phyloP scores from a whole-genome alignment of 2,888 invertebrate species.

The Lumbricus terrestris region DNA sequence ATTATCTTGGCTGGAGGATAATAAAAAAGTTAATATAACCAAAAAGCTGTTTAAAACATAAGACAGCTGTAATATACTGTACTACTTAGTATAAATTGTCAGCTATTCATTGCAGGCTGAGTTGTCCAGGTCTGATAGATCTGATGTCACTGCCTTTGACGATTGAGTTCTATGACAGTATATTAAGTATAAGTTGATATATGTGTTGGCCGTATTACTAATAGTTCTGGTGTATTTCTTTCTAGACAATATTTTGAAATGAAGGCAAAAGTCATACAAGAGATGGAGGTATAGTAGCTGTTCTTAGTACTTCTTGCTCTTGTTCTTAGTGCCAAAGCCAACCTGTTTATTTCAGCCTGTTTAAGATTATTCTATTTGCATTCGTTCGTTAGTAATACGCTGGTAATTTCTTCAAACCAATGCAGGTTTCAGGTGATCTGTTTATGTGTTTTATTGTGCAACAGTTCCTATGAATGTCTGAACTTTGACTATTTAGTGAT shows the following conservation, averaged over 20 bases:
- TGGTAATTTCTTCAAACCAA: neutral
- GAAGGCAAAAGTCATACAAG: constrained; percentile 84
- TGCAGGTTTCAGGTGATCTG: too few relatives aligned
- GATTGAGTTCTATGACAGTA: neutral
- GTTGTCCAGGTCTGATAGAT: neutral
- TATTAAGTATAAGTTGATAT: neutral
- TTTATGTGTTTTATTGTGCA: neutral
- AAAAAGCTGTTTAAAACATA: neutral
- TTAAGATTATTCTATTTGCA: neutral
- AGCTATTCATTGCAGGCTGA: neutral
- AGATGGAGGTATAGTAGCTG: constrained; percentile 67
- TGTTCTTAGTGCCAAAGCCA: too few relatives aligned
- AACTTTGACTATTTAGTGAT: neutral
- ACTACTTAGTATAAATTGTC: too few relatives aligned
- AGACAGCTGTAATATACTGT: too few relatives aligned
- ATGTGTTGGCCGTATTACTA: constrained; percentile 45
- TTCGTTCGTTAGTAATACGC: neutral
- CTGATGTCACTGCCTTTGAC: neutral
- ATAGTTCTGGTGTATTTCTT: neutral
- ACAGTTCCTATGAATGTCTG: neutral
- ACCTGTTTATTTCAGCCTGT: neutral
- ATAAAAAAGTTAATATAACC: too few relatives aligned
- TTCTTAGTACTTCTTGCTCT: constrained; percentile 34
- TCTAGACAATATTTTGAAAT: constrained; percentile 87
- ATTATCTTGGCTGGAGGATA: neutral